Evolutionary conservation across 2,888 invertebrate species (phyloP).

Genomic region (Dorcus parallelipipedus): DNA sequence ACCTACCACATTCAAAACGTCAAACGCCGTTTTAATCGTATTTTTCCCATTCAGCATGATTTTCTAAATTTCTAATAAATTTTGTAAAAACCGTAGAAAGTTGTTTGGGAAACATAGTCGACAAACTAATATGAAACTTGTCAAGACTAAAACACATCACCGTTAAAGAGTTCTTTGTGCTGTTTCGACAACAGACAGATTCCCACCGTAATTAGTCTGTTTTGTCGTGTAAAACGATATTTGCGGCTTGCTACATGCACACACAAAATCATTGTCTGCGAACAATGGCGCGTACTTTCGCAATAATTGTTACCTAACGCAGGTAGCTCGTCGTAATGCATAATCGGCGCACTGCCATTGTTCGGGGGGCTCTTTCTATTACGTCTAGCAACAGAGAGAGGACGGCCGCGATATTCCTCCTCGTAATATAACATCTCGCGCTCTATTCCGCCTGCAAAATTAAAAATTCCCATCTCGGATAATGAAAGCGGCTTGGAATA

Average conservation of each 20-base stretch:
- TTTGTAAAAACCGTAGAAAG: no score
- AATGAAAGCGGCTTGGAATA: constrained; percentile 13
- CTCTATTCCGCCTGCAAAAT: constrained; percentile 28
- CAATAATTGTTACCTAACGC: constrained; percentile 1
- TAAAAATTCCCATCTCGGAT: constrained; percentile 29
- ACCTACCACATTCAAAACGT: no score
- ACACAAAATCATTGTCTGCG: not conserved
- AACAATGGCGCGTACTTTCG: not conserved
- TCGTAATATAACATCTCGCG: constrained; percentile 25
- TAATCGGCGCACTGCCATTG: not conserved
- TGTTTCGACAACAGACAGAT: no score
- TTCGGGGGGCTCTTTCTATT: not conserved
- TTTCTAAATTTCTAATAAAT: no score
- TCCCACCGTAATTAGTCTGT: no score
- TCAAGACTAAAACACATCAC: no score
- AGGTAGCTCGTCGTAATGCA: not conserved
- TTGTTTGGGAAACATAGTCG: no score
- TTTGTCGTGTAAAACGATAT: no score
- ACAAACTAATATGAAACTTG: no score
- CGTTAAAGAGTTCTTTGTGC: no score
- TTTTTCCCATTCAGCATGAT: no score
- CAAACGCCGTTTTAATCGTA: no score
- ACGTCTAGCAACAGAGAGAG: not conserved
- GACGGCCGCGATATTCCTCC: not conserved
- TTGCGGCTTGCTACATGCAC: not conserved